phyloP scores from a whole-genome alignment of 2,888 invertebrate species.

The Cataglyphis livida region DNA sequence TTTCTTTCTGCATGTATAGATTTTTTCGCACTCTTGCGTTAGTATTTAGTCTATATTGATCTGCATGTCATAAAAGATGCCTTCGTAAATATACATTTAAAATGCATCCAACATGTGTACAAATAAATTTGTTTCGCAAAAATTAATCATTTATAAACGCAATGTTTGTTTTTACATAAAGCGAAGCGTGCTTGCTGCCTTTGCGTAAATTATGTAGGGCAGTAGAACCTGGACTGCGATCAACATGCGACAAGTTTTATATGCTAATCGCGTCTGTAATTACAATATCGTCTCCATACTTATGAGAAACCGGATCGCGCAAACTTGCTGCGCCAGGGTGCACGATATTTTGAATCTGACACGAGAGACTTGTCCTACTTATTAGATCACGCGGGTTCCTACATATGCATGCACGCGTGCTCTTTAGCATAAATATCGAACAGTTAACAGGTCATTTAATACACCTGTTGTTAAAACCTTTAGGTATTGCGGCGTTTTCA shows the following conservation, averaged over 20 bases:
- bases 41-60: neutral
- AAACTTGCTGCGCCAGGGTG: neutral
- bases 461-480: neutral
- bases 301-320: neutral
- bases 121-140: neutral
- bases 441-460: neutral
- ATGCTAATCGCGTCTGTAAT: neutral
- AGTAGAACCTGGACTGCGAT: neutral
- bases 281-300: neutral
- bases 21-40: neutral
- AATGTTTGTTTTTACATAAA: neutral
- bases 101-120: neutral
- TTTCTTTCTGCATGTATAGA: neutral
- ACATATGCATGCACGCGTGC: neutral
- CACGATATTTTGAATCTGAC: neutral
- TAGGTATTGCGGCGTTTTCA: neutral
- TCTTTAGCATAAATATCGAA: neutral
- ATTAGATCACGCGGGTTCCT: neutral
- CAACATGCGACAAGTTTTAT: neutral
- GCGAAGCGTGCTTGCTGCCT: neutral
- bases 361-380: constrained; percentile 2
- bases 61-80: neutral
- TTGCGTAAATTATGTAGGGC: neutral
- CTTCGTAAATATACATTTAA: neutral
- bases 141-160: neutral